Evolutionary conservation across 2,888 invertebrate species (phyloP).

Genomic region (Rotaria socialis): DNA sequence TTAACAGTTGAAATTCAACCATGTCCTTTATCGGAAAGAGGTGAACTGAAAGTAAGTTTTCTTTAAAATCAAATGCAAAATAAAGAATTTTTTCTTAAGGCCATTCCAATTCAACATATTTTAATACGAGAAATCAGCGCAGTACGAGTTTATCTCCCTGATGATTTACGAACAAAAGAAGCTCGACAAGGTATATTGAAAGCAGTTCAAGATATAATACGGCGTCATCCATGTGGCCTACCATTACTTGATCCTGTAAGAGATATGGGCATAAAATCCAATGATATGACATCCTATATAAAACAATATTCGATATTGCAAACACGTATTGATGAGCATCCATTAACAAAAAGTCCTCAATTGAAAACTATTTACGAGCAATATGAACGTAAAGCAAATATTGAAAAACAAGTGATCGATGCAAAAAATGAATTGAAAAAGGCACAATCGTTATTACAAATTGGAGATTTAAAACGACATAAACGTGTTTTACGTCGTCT

Average conservation of each 20-base stretch:
- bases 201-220: slow-evolving; percentile 77
- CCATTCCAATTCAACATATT: slow-evolving; percentile 49
- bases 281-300: not conserved
- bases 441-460: slow-evolving; percentile 85
- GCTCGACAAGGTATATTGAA: slow-evolving; percentile 78
- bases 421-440: slow-evolving; percentile 69
- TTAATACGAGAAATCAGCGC: slow-evolving; percentile 68
- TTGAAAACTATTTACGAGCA: slow-evolving; percentile 65
- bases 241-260: slow-evolving; percentile 85
- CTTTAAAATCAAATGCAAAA: not conserved
- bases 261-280: slow-evolving; percentile 87
- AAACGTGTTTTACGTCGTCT: slow-evolving; percentile 86
- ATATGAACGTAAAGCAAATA: slow-evolving; percentile 71
- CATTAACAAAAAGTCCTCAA: slow-evolving; percentile 66
- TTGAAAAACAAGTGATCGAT: slow-evolving; percentile 16
- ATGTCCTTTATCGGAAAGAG: slow-evolving; percentile 65
- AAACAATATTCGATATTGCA: slow-evolving; percentile 61
- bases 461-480: slow-evolving; percentile 90
- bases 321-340: slow-evolving; percentile 74
- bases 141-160: slow-evolving; percentile 80
- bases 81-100: slow-evolving; percentile 57
- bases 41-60: slow-evolving; percentile 71
- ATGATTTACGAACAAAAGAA: slow-evolving; percentile 78
- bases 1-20: slow-evolving; percentile 57
- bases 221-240: slow-evolving; percentile 78